Percentiles rank a stretch among this genome's conserved stretches.
These are phyloP conservation scores for Hippolais icterina DNA, from an alignment of 2,113 vertebrate species.

Conservation along the genomic window DNA sequence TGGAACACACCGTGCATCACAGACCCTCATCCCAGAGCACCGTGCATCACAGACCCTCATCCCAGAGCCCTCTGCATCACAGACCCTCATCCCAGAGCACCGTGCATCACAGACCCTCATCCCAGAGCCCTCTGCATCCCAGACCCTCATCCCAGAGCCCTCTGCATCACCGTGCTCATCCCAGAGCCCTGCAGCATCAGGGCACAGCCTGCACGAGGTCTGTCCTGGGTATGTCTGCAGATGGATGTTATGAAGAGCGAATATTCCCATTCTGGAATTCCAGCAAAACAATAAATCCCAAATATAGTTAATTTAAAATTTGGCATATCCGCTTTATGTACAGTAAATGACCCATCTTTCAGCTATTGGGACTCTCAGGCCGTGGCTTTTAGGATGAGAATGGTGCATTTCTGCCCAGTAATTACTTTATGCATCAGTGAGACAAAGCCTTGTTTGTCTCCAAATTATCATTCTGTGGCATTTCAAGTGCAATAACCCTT, in stretches of 20 bases:
- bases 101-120: too few species aligned
- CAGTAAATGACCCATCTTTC: conserved; percentile 41
- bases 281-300: background rate
- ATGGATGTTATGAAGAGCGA: background rate
- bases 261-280: conserved; percentile 33
- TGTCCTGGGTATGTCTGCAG: background rate
- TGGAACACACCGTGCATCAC: background rate
- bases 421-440: conserved; percentile 51
- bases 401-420: conserved; percentile 47
- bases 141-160: too few species aligned
- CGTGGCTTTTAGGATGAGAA: background rate
- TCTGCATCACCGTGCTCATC: too few species aligned
- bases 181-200: background rate
- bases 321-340: conserved; percentile 16
- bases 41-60: too few species aligned
- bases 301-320: background rate
- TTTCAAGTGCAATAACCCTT: conserved; percentile 39
- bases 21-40: background rate
- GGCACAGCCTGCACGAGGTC: background rate
- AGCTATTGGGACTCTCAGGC: conserved; percentile 39
- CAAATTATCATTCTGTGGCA: conserved; percentile 4
- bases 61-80: too few species aligned
- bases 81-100: too few species aligned
- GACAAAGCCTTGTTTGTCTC: conserved; percentile 55
- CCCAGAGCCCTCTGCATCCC: too few species aligned